Conservation (phyloP, 1,140 invertebrate genomes). For the Goniozus legneri region DNA sequence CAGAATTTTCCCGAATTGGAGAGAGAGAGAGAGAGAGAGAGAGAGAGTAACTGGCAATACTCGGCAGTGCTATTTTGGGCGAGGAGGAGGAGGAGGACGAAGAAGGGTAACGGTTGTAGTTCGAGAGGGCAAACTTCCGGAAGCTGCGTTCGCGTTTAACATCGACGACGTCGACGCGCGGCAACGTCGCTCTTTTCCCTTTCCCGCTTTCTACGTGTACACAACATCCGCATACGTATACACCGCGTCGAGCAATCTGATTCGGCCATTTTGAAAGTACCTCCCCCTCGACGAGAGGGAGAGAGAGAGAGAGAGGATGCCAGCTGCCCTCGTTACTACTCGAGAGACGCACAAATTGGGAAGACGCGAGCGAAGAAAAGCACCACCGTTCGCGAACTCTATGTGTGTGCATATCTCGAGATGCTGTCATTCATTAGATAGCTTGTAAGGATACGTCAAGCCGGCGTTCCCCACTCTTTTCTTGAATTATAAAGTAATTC, state of each 20-base stretch:
- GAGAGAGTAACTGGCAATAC: no score
- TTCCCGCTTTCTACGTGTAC: no score
- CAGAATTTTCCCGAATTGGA: no score
- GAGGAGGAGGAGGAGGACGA: no score
- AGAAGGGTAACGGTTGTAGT: no score
- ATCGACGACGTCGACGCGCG: conserved; percentile 2
- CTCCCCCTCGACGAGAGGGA: conserved; percentile 2
- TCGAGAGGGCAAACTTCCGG: conserved; percentile 16
- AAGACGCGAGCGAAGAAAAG: conserved; percentile 19
- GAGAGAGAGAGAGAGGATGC: not conserved
- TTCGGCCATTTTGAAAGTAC: conserved; percentile 20
- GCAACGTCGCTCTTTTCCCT: no score
- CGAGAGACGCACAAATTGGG: conserved; percentile 30
- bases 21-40: no score
- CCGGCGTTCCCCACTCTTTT: no score
- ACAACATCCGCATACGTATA: not conserved
- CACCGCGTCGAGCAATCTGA: not conserved
- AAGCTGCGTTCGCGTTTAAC: conserved; percentile 13
- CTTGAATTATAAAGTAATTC: no score
- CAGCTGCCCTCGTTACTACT: conserved; percentile 24
- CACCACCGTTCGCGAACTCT: not conserved
- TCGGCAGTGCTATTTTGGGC: no score
- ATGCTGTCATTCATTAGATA: conserved; percentile 29
- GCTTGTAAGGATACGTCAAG: conserved; percentile 26
- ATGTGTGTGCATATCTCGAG: no score